Evolutionary conservation across 2,888 invertebrate genomes (phyloP), one percentile per base, ranked within the genome.

Genomic region (Agrotis segetum): DNA sequence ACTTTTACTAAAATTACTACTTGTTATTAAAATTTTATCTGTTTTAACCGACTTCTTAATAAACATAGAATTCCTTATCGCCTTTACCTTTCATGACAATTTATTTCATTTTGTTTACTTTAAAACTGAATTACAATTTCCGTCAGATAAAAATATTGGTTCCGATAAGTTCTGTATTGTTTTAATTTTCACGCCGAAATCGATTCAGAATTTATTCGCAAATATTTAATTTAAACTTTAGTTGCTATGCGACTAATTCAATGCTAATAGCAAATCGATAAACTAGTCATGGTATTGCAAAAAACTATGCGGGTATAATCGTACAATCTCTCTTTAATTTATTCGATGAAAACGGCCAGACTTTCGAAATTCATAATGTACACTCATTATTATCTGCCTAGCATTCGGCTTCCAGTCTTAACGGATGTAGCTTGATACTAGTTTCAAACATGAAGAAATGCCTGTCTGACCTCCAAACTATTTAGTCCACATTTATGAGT

Each of bases 271-370:
- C 9, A 70, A 74, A 83, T 84, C 75, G 61, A 81, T 83, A 75
- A 53, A 71, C 16, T 58, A 19, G 34, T 71, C 62, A 69, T 75
- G 69, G 67, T 68, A 53, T 69, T 66, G 66, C 58, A 66, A 75
- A 75, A 78, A 78, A 71, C 68, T 65, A 88, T 88, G 85, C 87
- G 88, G 88, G 88, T 63, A 14, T 78, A 79, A 88, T 88, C 88
- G 74, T 40, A 66, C 55, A 64, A 80, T 82, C 74, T 79, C 77
- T 71, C 59, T 65, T 69, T 77, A 79, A 78, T 81, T 67, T 81
- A 66, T 80, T 80, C 67, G 46, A 55, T 69, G 55, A 67, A 52
- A 16, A 61, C 60, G 46, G 17, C 46, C 46, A 64, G 55, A 65
- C 76, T 84, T 82, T 84, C 81, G 72, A 71, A 71, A 82, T 74